Conservation (phyloP, 1,140 invertebrate genomes). For the Gyrodactylus salaris region DNA sequence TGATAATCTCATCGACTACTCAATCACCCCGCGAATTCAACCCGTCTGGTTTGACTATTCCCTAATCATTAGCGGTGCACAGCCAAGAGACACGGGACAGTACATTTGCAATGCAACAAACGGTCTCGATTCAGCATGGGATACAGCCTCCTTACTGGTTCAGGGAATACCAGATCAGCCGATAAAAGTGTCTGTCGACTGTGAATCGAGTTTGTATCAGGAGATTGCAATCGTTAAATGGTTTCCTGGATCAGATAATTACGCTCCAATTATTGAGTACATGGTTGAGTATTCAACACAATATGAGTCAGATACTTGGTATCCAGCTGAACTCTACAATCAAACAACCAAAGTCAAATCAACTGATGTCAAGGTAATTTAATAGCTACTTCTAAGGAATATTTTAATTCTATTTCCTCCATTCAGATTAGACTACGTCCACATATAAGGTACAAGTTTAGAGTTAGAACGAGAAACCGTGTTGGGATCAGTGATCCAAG, state of each 20-base stretch:
- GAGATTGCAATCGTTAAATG: conserved; percentile 38
- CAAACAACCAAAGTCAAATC: background rate
- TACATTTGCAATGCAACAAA: conserved; percentile 83
- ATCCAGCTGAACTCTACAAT: conserved; percentile 15
- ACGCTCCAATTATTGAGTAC: conserved; percentile 59
- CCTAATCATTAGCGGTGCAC: conserved; percentile 60
- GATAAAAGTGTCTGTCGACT: background rate
- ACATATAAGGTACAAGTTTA: conserved; percentile 77
- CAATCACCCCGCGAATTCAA: conserved; percentile 30
- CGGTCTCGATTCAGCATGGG: conserved; percentile 41
- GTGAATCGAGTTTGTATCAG: conserved; percentile 24
- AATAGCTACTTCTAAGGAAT: too few relatives aligned
- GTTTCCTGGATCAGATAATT: conserved; percentile 57
- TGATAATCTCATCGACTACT: conserved; percentile 47
- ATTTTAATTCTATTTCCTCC: too few relatives aligned
- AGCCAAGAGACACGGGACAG: conserved; percentile 57
- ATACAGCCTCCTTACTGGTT: conserved; percentile 52
- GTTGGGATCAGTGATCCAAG: conserved; percentile 59
- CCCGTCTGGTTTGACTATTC: conserved; percentile 40
- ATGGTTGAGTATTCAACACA: conserved; percentile 68
- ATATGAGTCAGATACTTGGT: conserved; percentile 68
- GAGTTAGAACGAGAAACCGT: conserved; percentile 62
- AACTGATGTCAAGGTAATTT: conserved; percentile 7
- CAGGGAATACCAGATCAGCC: conserved; percentile 28
- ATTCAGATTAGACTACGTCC: conserved; percentile 42